Conservation (phyloP, 1,140 invertebrate species). For the Ptiloglossa arizonensis region DNA sequence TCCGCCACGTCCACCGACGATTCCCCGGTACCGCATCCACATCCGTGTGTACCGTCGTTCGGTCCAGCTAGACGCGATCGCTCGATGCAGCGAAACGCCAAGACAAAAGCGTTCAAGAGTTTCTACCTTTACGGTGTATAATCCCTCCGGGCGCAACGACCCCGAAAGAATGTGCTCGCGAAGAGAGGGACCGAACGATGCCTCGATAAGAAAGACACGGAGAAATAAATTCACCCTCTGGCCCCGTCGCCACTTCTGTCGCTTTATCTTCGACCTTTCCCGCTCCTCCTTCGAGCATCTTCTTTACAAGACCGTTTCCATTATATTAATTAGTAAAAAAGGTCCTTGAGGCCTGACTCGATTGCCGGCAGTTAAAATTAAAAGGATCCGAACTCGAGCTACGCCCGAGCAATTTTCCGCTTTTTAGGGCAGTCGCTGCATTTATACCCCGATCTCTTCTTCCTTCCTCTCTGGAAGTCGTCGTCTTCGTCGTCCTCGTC, state of each 20-base stretch:
- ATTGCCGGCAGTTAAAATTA: conserved; percentile 62
- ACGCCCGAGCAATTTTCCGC: conserved; percentile 56
- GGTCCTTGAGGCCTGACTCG: conserved; percentile 47
- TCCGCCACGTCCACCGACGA: too few relatives aligned
- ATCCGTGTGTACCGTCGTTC: too few relatives aligned
- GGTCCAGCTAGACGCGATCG: neutral
- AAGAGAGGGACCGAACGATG: neutral
- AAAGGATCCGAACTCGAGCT: conserved; percentile 52
- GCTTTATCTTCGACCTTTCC: conserved; percentile 34
- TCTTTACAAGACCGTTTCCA: conserved; percentile 25
- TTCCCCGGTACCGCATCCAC: too few relatives aligned
- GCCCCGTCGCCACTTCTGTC: conserved; percentile 15
- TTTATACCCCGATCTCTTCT: conserved; percentile 16
- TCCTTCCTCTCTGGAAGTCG: neutral
- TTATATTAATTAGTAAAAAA: conserved; percentile 71
- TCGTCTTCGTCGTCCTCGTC: neutral
- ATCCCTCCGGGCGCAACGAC: conserved; percentile 12
- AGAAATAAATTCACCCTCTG: conserved; percentile 34
- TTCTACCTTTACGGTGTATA: neutral
- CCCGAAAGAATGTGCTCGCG: conserved; percentile 13
- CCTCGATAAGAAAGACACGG: conserved; percentile 2
- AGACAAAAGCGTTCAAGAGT: conserved; percentile 22
- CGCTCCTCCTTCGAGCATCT: conserved; percentile 29
- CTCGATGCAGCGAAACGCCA: conserved; percentile 1
- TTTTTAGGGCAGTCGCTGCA: conserved; percentile 48